A percentile compares a stretch with the other conserved stretches of the same genome.
Conservation (phyloP, 2,113 vertebrate species). For the Hucho hucho region DNA sequence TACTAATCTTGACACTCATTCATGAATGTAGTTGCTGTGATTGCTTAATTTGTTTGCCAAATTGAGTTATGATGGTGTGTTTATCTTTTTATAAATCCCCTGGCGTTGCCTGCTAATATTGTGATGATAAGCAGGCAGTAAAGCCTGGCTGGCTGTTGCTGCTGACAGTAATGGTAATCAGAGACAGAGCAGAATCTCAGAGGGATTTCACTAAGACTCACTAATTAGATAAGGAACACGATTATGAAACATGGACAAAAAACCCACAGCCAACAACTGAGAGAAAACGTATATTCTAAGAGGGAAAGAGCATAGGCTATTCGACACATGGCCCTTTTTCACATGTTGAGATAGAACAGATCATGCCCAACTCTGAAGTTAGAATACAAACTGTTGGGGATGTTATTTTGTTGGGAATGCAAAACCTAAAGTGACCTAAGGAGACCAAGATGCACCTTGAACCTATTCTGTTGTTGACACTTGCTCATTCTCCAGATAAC, state of each 20-base stretch:
- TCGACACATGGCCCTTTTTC: too few relatives aligned
- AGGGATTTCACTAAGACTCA: slow-evolving; percentile 18
- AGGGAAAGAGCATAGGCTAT: not conserved
- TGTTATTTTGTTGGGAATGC: slow-evolving; percentile 15
- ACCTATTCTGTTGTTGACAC: slow-evolving; percentile 54
- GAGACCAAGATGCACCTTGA: slow-evolving; percentile 63
- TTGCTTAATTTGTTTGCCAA: slow-evolving; percentile 25
- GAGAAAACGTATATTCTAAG: slow-evolving; percentile 10
- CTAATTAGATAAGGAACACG: slow-evolving; percentile 36
- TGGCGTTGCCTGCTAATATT: slow-evolving; percentile 36
- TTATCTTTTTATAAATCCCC: slow-evolving; percentile 40
- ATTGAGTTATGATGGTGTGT: slow-evolving; percentile 22
- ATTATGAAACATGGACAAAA: slow-evolving; percentile 20
- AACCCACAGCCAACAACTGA: slow-evolving; percentile 7
- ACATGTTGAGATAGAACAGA: not conserved
- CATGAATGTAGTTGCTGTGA: slow-evolving; percentile 11
- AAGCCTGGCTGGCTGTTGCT: slow-evolving; percentile 27
- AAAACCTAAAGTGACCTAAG: slow-evolving; percentile 7
- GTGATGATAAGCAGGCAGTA: slow-evolving; percentile 35
- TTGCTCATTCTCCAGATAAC: slow-evolving; percentile 66
- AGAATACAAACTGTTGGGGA: not conserved
- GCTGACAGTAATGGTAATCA: slow-evolving; percentile 19
- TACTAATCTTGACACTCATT: slow-evolving; percentile 11
- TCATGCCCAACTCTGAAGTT: not conserved
- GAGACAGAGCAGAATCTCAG: slow-evolving; percentile 5